Conservation (phyloP, 2,797 vertebrate genomes). For the Gastrophryne carolinensis region DNA sequence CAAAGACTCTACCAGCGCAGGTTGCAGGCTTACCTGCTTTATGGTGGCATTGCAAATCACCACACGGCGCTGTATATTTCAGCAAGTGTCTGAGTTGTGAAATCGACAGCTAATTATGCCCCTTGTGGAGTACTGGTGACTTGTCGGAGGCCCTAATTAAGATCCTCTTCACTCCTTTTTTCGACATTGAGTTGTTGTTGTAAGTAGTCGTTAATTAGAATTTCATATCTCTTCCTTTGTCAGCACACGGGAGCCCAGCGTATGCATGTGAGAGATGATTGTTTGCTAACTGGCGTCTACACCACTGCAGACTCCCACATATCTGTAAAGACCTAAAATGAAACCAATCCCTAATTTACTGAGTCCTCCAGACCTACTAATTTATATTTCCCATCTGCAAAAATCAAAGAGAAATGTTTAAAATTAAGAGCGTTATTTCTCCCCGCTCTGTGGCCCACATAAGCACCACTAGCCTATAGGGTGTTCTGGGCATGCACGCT, state of each 20-base stretch:
- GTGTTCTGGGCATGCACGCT: no score
- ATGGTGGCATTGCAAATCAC: conserved; percentile 13
- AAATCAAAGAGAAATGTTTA: no score
- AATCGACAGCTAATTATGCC: conserved; percentile 27
- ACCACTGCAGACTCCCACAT: no score
- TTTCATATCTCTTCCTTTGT: conserved; percentile 6
- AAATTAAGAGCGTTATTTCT: no score
- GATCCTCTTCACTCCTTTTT: conserved; percentile 9
- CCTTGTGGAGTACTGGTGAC: not conserved
- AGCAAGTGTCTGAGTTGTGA: not conserved
- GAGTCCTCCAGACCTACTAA: no score
- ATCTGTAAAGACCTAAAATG: no score
- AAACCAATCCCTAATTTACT: no score
- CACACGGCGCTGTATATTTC: not conserved
- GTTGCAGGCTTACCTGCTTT: conserved; percentile 8
- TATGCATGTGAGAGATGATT: not conserved
- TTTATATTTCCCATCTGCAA: no score
- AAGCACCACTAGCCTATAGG: no score
- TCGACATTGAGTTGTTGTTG: conserved; percentile 11
- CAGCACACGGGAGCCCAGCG: not conserved
- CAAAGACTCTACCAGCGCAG: not conserved
- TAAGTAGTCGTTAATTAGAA: conserved; percentile 14
- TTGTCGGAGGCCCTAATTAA: conserved; percentile 23
- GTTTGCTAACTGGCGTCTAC: not conserved
- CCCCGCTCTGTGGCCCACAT: no score